Conservation (phyloP, 92 coral and sea anemone species). For the Nematostella vectensis region DNA sequence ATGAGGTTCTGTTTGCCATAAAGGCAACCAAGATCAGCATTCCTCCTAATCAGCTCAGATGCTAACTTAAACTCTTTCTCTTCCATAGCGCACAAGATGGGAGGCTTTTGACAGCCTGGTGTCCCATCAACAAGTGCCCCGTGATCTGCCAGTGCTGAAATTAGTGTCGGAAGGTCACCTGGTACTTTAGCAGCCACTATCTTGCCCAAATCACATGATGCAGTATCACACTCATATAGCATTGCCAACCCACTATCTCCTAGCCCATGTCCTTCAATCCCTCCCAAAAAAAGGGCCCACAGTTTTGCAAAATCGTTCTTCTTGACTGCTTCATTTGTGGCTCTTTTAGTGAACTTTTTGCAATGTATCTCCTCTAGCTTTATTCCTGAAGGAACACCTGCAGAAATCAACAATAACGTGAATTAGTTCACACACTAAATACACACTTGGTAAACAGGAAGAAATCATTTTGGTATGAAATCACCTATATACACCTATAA, state of each 20-base stretch:
- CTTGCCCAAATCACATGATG: conserved; percentile 26
- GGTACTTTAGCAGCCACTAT: conserved; percentile 11
- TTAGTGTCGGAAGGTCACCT: conserved; percentile 4
- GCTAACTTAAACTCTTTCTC: conserved; percentile 24
- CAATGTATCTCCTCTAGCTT: not conserved
- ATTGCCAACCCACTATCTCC: conserved; percentile 26
- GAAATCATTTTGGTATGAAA: too few relatives aligned
- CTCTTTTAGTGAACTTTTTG: conserved; percentile 18
- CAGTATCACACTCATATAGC: conserved; percentile 22
- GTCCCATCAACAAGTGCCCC: conserved; percentile 37
- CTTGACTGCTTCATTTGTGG: conserved; percentile 31
- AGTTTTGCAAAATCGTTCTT: conserved; percentile 40
- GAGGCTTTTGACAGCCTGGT: conserved; percentile 21
- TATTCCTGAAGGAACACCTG: not conserved
- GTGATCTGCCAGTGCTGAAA: conserved; percentile 10
- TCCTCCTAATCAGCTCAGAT: conserved; percentile 12
- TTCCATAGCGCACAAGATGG: conserved; percentile 38
- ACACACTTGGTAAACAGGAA: too few relatives aligned
- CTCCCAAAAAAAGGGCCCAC: conserved; percentile 33
- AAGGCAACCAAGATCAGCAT: conserved; percentile 18
- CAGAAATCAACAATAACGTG: too few relatives aligned
- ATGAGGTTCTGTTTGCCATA: conserved; percentile 10
- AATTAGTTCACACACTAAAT: too few relatives aligned
- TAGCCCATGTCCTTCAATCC: conserved; percentile 6
- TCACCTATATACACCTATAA: too few relatives aligned